Evolutionary conservation across 2,113 vertebrate genomes (phyloP).

Genomic region (Mirounga angustirostris): DNA sequence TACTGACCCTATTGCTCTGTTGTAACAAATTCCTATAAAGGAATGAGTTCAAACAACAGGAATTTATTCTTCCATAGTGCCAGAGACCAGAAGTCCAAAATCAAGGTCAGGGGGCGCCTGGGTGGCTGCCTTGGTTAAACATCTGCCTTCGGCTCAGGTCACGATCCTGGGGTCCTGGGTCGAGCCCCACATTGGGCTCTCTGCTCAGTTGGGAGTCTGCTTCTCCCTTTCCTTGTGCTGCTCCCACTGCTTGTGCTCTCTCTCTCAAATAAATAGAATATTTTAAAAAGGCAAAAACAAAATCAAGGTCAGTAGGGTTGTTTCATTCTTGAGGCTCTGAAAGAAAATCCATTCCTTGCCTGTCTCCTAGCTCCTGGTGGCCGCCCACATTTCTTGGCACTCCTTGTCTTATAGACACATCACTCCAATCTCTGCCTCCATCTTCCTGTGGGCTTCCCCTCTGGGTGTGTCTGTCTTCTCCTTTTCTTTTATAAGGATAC

Average conservation of each 20-base stretch:
- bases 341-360: neutral
- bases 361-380: neutral
- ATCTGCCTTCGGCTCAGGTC: neutral
- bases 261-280: neutral
- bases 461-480: constrained; percentile 7
- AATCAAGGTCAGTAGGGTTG: neutral
- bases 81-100: neutral
- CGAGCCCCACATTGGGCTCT: neutral
- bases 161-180: neutral
- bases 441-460: neutral
- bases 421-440: neutral
- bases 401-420: neutral
- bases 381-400: neutral
- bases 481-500: neutral
- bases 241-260: neutral
- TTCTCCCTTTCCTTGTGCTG: neutral
- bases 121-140: neutral
- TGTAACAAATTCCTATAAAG: neutral
- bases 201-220: neutral
- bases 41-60: neutral
- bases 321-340: neutral
- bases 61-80: neutral
- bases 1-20: neutral
- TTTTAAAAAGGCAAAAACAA: neutral
- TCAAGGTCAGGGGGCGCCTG: neutral